Conservation (phyloP, 1,140 invertebrate genomes). For the Uloborus diversus region DNA sequence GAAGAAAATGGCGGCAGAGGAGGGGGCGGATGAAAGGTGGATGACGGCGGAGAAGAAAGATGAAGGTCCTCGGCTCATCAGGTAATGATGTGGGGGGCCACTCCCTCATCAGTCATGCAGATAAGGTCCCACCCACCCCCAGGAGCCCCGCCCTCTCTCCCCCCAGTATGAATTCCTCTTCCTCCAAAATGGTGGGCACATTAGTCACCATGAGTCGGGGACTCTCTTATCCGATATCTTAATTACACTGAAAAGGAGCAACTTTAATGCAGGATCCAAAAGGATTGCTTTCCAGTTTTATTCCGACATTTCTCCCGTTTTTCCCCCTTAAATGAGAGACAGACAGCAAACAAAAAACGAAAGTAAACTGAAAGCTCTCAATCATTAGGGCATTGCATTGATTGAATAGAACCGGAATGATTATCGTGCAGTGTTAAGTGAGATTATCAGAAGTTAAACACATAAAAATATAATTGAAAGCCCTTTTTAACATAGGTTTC, state of each 20-base stretch:
- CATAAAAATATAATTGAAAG: no score
- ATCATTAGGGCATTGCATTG: no score
- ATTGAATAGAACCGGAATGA: no score
- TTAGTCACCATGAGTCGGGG: slow-evolving; percentile 20
- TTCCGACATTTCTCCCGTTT: background rate
- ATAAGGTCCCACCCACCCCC: slow-evolving; percentile 36
- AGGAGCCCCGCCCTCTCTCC: background rate
- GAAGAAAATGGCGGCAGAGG: slow-evolving; percentile 5
- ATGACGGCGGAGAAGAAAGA: slow-evolving; percentile 27
- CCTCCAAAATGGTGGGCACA: slow-evolving; percentile 38
- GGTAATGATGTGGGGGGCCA: slow-evolving; percentile 44
- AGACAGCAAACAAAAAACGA: no score
- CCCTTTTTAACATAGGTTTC: no score
- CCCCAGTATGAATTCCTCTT: slow-evolving; percentile 13
- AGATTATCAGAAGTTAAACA: no score
- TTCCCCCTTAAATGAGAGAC: background rate
- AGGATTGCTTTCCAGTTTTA: background rate
- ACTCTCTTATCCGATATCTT: slow-evolving; percentile 42
- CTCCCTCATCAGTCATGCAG: slow-evolving; percentile 51
- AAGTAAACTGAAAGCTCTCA: no score
- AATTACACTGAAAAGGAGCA: slow-evolving; percentile 29
- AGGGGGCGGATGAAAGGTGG: background rate
- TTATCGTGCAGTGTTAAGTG: no score
- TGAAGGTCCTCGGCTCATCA: slow-evolving; percentile 38
- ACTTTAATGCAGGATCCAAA: slow-evolving; percentile 17